Percentiles rank a stretch among this genome's conserved stretches.
These are phyloP conservation scores for Pseudocheirus occidentalis DNA, from an alignment of 2,797 vertebrate genomes.

Conservation along the genomic window DNA sequence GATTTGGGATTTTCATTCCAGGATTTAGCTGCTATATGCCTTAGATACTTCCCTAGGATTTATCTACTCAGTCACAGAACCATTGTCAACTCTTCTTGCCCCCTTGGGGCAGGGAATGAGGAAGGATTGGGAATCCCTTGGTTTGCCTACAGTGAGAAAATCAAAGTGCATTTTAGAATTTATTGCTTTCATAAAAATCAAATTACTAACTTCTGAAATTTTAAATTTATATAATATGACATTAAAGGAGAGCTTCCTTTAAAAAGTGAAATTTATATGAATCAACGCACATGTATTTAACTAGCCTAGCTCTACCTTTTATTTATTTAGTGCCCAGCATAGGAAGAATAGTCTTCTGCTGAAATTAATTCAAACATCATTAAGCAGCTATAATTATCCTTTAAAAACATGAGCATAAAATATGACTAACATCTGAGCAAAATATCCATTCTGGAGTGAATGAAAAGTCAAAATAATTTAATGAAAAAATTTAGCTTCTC, in stretches of 20 bases:
- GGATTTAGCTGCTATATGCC: not conserved
- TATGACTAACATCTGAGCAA: not conserved
- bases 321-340: not conserved
- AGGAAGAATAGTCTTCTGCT: not conserved
- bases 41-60: not conserved
- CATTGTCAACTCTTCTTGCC: not conserved
- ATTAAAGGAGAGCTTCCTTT: not conserved
- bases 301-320: not conserved
- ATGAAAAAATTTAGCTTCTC: not conserved
- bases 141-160: not conserved
- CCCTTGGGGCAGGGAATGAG: too few species aligned
- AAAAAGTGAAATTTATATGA: not conserved
- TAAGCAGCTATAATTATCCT: not conserved
- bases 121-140: fast-evolving
- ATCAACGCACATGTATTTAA: not conserved
- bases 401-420: not conserved
- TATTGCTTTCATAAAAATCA: not conserved
- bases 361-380: not conserved
- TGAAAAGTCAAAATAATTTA: not conserved
- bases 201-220: not conserved
- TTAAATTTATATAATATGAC: not conserved
- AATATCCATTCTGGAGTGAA: not conserved
- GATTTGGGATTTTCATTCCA: not conserved
- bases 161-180: not conserved
- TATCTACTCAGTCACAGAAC: not conserved